Conservation (phyloP, 2,797 vertebrate genomes). For the Malurus splendens region DNA sequence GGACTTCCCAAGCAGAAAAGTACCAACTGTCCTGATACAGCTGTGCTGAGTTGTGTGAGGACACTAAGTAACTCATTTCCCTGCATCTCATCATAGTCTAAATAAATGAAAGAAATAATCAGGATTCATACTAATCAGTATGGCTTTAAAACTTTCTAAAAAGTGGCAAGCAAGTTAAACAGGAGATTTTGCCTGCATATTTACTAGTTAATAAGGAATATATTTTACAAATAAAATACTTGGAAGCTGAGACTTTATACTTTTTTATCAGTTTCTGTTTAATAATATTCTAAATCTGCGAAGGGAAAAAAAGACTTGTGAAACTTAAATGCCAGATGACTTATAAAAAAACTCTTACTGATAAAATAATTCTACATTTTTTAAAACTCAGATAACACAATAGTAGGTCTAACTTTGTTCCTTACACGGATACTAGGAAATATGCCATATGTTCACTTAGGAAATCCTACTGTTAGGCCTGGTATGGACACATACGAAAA, state of each 20-base stretch:
- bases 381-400: neutral
- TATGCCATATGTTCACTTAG: constrained; percentile 24
- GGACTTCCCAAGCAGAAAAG: neutral
- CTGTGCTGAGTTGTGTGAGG: neutral
- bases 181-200: neutral
- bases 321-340: neutral
- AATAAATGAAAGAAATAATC: neutral
- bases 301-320: neutral
- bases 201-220: neutral
- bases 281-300: neutral
- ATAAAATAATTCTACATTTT: neutral
- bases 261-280: neutral
- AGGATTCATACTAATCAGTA: neutral
- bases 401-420: neutral
- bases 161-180: neutral
- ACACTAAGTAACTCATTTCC: neutral
- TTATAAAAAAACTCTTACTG: neutral
- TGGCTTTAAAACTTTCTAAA: neutral
- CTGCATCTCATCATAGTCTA: neutral
- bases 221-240: neutral
- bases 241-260: neutral
- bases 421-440: neutral
- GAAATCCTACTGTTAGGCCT: constrained; percentile 17
- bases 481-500: neutral
- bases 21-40: neutral